Base-by-base conservation (phyloP, 2,888 invertebrate genomes). In the Pachymerium ferrugineum region DNA sequence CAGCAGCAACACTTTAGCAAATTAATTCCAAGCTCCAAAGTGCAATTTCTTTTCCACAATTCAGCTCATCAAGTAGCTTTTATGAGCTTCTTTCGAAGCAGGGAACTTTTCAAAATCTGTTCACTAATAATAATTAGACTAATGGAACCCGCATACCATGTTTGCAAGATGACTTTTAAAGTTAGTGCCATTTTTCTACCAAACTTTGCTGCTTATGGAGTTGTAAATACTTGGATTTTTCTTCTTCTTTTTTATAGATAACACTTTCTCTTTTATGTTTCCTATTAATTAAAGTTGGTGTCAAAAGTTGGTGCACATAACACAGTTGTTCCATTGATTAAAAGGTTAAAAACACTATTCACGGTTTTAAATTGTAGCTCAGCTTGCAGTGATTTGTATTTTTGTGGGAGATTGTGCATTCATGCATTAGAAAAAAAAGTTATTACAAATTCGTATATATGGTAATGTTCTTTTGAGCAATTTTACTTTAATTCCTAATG, bases 11-110 rank as follows among this genome's bases (percentile, higher is more conserved):
- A 47, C 47, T 47, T 47, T 47, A 47, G 47, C 47, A 47, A 47
- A 47, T 47, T 47, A 47, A 47, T 47, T 47, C 47, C 47, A 16
- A 12, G 22, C 47, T 47, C n/a, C 47, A 19, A 42, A 47, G 47
- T 47, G 47, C 47, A 47, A 47, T 47, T 47, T 47, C 47, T 47
- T 47, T 47, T 47, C 47, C 47, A 47, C 47, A 47, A 47, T 47
- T 47, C 47, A 47, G 47, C 47, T 22, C 47, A 47, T 47, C 47
- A 47, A 47, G 47, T 47, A 47, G 47, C 47, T 47, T 47, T 47
- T 47, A 47, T 47, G 47, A 47, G 16, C 47, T 47, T n/a, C 47
- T 47, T 22, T 47, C 47, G 19, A 47, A 47, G 22, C 19, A 47
- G 22, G 22, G 47, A n/a, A n/a, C n/a, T n/a, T n/a, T n/a, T 47